These are phyloP conservation scores for Aldrovandia affinis DNA, from an alignment of 2,797 vertebrate species.

Conservation along the genomic window DNA sequence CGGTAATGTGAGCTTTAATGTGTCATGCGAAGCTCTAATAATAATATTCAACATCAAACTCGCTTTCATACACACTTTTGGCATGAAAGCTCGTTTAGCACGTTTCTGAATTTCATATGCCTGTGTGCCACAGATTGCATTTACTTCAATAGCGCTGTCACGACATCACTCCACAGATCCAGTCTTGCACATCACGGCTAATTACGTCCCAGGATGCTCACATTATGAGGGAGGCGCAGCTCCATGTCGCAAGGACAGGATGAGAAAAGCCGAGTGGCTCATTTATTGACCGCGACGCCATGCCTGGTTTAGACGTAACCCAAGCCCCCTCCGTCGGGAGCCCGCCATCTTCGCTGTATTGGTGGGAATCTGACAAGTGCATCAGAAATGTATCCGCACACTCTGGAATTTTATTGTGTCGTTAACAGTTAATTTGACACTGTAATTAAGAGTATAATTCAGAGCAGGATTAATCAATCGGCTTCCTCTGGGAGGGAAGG, in stretches of 20 bases:
- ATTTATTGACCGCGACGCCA: not conserved
- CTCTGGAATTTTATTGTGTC: not conserved
- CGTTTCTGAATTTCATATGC: no score
- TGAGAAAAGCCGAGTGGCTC: not conserved
- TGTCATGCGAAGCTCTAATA: not conserved
- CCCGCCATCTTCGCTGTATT: not conserved
- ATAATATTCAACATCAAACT: no score
- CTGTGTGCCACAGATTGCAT: not conserved
- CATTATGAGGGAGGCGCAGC: not conserved
- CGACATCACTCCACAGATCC: not conserved
- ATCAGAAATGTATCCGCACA: not conserved
- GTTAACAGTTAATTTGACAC: conserved; percentile 8
- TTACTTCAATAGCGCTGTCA: not conserved
- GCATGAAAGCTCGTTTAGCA: no score
- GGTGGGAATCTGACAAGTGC: not conserved
- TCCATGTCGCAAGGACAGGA: not conserved
- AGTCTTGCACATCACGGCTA: not conserved
- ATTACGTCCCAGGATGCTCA: not conserved
- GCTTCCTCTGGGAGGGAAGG: not conserved
- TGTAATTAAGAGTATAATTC: conserved; percentile 4
- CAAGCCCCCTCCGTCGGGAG: not conserved
- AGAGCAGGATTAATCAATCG: not conserved
- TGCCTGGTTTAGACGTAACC: not conserved
- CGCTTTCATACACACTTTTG: no score
- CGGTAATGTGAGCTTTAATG: not conserved